These are phyloP conservation scores for Tricholauxania praeusta DNA, from an alignment of 2,888 invertebrate genomes.

Conservation along the genomic window DNA sequence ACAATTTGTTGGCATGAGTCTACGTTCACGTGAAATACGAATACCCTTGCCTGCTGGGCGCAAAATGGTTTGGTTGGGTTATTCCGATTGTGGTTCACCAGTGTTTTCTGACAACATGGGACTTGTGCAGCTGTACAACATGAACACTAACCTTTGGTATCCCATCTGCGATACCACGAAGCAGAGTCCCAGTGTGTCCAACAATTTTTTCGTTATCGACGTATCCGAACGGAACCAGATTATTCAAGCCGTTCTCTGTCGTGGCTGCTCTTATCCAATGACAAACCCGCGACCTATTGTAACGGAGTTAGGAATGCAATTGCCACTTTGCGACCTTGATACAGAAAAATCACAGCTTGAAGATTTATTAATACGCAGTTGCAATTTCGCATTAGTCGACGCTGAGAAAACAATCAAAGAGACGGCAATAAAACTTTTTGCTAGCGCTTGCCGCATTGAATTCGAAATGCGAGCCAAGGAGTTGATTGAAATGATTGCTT, in stretches of 20 bases:
- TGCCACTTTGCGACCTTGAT: conserved; percentile 82
- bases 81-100: conserved; percentile 85
- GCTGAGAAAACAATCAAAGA: conserved; percentile 79
- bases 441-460: conserved; percentile 87
- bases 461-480: conserved; percentile 89
- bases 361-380: conserved; percentile 77
- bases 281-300: conserved; percentile 89
- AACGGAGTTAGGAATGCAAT: conserved; percentile 78
- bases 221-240: conserved; percentile 83
- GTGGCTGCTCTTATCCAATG: conserved; percentile 88
- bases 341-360: conserved; percentile 87
- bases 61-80: conserved; percentile 81
- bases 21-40: conserved; percentile 71
- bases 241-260: conserved; percentile 86
- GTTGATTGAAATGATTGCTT: conserved; percentile 84
- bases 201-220: conserved; percentile 82
- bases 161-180: conserved; percentile 81
- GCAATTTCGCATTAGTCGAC: conserved; percentile 73
- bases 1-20: conserved; percentile 68
- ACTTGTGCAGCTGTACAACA: conserved; percentile 77
- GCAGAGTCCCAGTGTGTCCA: conserved; percentile 77
- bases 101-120: conserved; percentile 83
- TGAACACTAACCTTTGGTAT: conserved; percentile 80
- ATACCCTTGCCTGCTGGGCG: conserved; percentile 76
- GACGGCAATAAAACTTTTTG: conserved; percentile 89